phyloP scores from a whole-genome alignment of 2,797 vertebrate genomes.

The Tachyglossus aculeatus region DNA sequence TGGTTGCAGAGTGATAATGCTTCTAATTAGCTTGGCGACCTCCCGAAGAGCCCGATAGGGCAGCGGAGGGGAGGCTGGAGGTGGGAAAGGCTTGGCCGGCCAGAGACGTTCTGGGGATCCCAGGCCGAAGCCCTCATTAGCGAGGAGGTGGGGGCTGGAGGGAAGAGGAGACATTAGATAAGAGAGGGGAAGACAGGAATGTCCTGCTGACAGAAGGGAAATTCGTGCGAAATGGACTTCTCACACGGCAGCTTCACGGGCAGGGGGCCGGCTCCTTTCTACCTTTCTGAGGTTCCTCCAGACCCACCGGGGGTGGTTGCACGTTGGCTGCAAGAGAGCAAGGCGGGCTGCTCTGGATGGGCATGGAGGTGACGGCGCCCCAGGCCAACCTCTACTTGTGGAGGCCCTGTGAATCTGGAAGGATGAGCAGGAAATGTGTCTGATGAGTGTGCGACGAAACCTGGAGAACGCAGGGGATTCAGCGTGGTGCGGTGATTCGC shows the following conservation, averaged over 20 bases:
- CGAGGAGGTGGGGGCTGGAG: background rate
- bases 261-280: too few species aligned
- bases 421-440: too few species aligned
- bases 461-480: too few species aligned
- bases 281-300: constrained; percentile 36
- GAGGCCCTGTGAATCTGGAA: background rate
- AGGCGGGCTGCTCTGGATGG: too few species aligned
- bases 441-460: too few species aligned
- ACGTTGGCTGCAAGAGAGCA: background rate
- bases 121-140: background rate
- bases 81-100: background rate
- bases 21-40: constrained; percentile 57
- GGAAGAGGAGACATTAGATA: constrained; percentile 57
- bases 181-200: constrained; percentile 67
- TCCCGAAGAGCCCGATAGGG: constrained; percentile 16
- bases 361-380: too few species aligned
- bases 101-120: background rate
- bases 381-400: background rate
- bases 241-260: constrained; percentile 63
- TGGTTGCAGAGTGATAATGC: constrained; percentile 38
- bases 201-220: constrained; percentile 73
- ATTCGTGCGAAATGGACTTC: constrained; percentile 38
- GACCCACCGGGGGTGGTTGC: background rate
- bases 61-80: fast-evolving
- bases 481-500: too few species aligned